These are phyloP conservation scores for Meteorus sp. DNA, from an alignment of 1,140 invertebrate genomes.

Conservation along the genomic window DNA sequence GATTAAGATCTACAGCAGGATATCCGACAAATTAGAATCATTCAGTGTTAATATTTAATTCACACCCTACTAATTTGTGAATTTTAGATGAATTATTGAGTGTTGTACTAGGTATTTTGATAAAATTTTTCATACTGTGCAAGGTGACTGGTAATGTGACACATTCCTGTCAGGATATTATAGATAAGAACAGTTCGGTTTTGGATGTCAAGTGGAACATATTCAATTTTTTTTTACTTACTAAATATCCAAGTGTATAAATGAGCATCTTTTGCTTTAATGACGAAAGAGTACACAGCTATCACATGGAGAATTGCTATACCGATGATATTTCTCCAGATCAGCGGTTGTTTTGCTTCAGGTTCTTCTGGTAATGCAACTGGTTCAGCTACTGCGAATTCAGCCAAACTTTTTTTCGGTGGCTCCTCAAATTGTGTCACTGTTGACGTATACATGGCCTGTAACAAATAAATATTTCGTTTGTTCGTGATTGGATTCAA, in stretches of 20 bases:
- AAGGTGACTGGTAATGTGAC: too few relatives aligned
- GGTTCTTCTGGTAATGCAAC: constrained; percentile 24
- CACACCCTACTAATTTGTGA: too few relatives aligned
- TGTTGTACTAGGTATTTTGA: too few relatives aligned
- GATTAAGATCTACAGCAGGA: too few relatives aligned
- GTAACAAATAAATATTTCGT: constrained; percentile 12
- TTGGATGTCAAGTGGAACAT: too few relatives aligned
- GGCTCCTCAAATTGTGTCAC: constrained; percentile 42
- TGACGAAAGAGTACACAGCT: constrained; percentile 39
- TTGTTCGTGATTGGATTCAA: neutral
- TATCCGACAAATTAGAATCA: too few relatives aligned
- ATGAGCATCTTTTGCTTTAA: constrained; percentile 34
- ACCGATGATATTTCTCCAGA: constrained; percentile 49
- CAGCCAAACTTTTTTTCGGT: constrained; percentile 18
- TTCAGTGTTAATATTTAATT: too few relatives aligned
- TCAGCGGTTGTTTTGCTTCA: constrained; percentile 39
- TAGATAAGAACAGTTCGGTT: too few relatives aligned
- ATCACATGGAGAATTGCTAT: constrained; percentile 43
- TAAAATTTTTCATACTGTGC: too few relatives aligned
- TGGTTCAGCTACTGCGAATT: constrained; percentile 28
- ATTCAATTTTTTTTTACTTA: constrained; percentile 36
- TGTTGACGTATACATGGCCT: constrained; percentile 43
- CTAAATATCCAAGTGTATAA: constrained; percentile 50
- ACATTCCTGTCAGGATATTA: too few relatives aligned
- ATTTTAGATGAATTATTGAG: too few relatives aligned